These are phyloP conservation scores for Siniperca scherzeri DNA, from an alignment of 2,797 vertebrate genomes.

Conservation along the genomic window DNA sequence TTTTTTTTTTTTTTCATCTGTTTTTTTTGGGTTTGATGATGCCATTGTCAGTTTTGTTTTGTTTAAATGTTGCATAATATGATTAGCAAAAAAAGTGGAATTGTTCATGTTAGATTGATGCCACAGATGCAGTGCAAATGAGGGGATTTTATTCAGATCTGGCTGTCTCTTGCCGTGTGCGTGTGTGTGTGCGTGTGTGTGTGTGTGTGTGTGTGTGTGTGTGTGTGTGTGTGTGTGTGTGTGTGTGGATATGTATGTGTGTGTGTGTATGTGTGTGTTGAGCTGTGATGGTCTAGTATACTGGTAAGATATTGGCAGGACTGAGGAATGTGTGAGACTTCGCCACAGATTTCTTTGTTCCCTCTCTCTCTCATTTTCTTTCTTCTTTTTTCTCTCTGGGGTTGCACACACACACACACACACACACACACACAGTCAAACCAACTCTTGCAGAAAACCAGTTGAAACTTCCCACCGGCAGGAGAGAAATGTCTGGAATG, in stretches of 20 bases:
- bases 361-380: slow-evolving; percentile 71
- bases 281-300: slow-evolving; percentile 63
- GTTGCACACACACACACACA: slow-evolving; percentile 57
- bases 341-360: slow-evolving; percentile 86
- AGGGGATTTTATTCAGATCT: slow-evolving; percentile 49
- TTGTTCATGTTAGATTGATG: slow-evolving; percentile 36
- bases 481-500: slow-evolving; percentile 82
- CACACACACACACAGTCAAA: slow-evolving; percentile 57
- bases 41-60: slow-evolving; percentile 5
- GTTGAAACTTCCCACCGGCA: slow-evolving; percentile 84
- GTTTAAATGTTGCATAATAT: slow-evolving; percentile 32
- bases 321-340: slow-evolving; percentile 84
- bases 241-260: slow-evolving; percentile 17
- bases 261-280: slow-evolving; percentile 24
- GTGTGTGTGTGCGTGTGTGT: slow-evolving; percentile 21
- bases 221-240: slow-evolving; percentile 19
- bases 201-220: slow-evolving; percentile 15
- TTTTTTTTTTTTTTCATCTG: background rate
- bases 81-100: slow-evolving; percentile 28
- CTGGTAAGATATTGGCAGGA: slow-evolving; percentile 78
- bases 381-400: slow-evolving; percentile 69
- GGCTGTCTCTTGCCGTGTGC: background rate
- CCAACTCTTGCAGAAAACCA: slow-evolving; percentile 79
- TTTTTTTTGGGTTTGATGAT: background rate
- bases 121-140: slow-evolving; percentile 49